A percentile compares a stretch with the other conserved stretches of the same genome.
Conservation (phyloP, 2,888 invertebrate genomes). For the Dasypolia templi region DNA sequence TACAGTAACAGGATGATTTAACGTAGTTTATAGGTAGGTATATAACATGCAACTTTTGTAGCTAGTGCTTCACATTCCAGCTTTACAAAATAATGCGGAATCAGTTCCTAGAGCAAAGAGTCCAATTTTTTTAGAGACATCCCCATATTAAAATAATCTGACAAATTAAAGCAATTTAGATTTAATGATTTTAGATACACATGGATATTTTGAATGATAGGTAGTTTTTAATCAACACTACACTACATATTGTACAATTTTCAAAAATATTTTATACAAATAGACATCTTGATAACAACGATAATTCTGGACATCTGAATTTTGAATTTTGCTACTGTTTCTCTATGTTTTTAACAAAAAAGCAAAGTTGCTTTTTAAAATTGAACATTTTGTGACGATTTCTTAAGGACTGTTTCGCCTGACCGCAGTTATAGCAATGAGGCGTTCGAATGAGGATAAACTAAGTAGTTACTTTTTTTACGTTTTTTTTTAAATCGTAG, state of each 20-base stretch:
- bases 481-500: neutral
- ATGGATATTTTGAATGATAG: conserved; percentile 24
- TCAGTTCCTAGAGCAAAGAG: conserved; percentile 16
- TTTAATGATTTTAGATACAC: conserved; percentile 25
- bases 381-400: conserved; percentile 33
- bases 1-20: neutral
- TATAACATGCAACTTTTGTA: conserved; percentile 16
- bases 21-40: neutral
- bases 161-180: conserved; percentile 15
- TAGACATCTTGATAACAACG: conserved; percentile 60
- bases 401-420: neutral
- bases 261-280: conserved; percentile 68
- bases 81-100: neutral
- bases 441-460: conserved; percentile 5
- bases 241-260: conserved; percentile 59
- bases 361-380: conserved; percentile 33
- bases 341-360: conserved; percentile 33
- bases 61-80: conserved; percentile 24
- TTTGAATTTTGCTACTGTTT: conserved; percentile 36
- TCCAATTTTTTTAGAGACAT: conserved; percentile 16
- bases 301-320: conserved; percentile 56
- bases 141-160: neutral
- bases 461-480: neutral
- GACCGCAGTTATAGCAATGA: conserved; percentile 9
- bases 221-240: conserved; percentile 44